Percentiles rank a stretch among this genome's conserved stretches.
Evolutionary conservation across 2,113 vertebrate genomes (phyloP).

Genomic region (Heteronetta atricapilla): DNA sequence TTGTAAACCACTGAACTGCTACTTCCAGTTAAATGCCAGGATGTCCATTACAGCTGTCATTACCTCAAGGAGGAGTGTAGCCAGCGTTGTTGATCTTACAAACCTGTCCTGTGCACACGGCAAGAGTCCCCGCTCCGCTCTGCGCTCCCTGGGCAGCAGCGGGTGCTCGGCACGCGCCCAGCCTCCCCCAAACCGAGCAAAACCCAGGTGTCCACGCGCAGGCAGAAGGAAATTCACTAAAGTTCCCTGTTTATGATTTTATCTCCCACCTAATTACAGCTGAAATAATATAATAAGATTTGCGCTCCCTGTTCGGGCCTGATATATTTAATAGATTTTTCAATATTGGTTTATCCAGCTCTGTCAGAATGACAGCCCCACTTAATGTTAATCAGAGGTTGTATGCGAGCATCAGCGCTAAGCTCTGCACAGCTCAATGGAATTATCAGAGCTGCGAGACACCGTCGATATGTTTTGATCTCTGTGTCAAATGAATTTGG

Average conservation of each 20-base stretch:
- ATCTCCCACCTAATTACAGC: slow-evolving; percentile 73
- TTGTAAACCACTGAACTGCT: slow-evolving; percentile 36
- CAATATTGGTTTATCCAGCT: slow-evolving; percentile 76
- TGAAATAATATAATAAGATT: slow-evolving; percentile 75
- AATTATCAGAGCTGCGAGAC: slow-evolving; percentile 69
- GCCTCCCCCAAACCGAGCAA: not conserved
- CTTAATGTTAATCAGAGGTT: slow-evolving; percentile 78
- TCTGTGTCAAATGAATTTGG: slow-evolving; percentile 68
- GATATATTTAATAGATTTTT: slow-evolving; percentile 78
- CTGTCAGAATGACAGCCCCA: slow-evolving; percentile 75
- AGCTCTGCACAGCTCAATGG: slow-evolving; percentile 65
- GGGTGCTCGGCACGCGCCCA: slow-evolving; percentile 41
- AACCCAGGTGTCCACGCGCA: not conserved
- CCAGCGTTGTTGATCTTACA: slow-evolving; percentile 26
- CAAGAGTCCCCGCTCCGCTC: slow-evolving; percentile 28
- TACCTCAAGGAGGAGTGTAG: slow-evolving; percentile 49
- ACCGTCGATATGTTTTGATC: slow-evolving; percentile 78
- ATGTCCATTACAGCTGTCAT: slow-evolving; percentile 34
- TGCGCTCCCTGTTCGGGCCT: slow-evolving; percentile 65
- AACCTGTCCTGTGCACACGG: not conserved
- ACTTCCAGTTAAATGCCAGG: slow-evolving; percentile 61
- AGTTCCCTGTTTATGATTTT: slow-evolving; percentile 62
- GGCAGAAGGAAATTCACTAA: not conserved
- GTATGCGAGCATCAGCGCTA: slow-evolving; percentile 53
- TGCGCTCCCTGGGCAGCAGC: not conserved